Conservation (phyloP, 2,888 invertebrate species). For the Spilosoma lubricipeda region DNA sequence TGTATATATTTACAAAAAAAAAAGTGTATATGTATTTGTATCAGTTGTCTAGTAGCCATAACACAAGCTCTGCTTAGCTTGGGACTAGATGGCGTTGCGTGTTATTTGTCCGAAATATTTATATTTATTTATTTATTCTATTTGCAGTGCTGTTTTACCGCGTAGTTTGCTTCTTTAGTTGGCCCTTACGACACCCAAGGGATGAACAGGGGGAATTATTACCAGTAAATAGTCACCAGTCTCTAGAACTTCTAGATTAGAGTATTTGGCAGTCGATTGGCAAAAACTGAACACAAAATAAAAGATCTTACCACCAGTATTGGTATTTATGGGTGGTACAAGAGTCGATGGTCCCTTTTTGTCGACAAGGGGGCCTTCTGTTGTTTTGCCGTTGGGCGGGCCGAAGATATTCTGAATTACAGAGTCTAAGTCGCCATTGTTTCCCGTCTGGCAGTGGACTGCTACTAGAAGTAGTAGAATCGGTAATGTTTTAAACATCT, state of each 20-base stretch:
- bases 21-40: too few species aligned
- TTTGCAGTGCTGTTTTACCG: too few species aligned
- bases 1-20: too few species aligned
- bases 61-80: too few species aligned
- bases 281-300: not conserved
- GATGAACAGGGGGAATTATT: too few species aligned
- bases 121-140: too few species aligned
- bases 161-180: too few species aligned
- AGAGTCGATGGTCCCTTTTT: constrained; percentile 29
- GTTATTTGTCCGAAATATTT: too few species aligned
- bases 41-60: too few species aligned
- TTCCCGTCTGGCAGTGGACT: constrained; percentile 46
- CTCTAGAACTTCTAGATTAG: not conserved
- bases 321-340: constrained; percentile 31
- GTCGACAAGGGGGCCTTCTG: not conserved
- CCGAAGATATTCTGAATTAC: constrained; percentile 73
- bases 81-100: too few species aligned
- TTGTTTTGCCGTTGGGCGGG: not conserved
- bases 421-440: constrained; percentile 67
- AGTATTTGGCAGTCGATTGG: not conserved
- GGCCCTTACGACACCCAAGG: too few species aligned
- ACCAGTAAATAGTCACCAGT: too few species aligned
- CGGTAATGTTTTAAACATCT: constrained; percentile 61
- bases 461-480: constrained; percentile 54
- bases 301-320: constrained; percentile 19